These are phyloP conservation scores for Tachina lurida DNA, from an alignment of 2,888 invertebrate genomes.

Conservation along the genomic window DNA sequence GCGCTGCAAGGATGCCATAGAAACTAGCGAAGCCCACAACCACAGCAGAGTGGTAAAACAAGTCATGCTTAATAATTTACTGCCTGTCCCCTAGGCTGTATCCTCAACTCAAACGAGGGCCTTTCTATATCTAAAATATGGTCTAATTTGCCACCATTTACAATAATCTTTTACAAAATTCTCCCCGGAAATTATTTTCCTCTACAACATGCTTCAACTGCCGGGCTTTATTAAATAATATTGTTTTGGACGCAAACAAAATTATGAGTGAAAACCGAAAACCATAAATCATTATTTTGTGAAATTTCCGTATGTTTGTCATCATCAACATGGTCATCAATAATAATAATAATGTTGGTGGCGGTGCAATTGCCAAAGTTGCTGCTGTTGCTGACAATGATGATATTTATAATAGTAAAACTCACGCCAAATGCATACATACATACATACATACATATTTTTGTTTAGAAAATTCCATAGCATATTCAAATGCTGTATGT, in stretches of 20 bases:
- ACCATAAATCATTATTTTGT: conserved; percentile 71
- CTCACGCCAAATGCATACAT: conserved; percentile 7
- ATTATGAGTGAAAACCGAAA: conserved; percentile 27
- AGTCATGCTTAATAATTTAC: too few relatives aligned
- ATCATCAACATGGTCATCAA: conserved; percentile 65
- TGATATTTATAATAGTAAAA: conserved; percentile 53
- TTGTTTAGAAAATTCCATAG: conserved; percentile 33
- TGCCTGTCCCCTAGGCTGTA: too few relatives aligned
- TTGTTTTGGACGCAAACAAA: background rate
- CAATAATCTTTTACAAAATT: too few relatives aligned
- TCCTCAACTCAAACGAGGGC: too few relatives aligned
- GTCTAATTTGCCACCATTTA: too few relatives aligned
- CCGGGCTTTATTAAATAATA: conserved; percentile 6
- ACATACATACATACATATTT: conserved; percentile 5
- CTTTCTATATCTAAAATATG: too few relatives aligned
- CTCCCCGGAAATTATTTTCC: background rate
- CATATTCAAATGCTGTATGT: conserved; percentile 19
- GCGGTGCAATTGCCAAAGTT: conserved; percentile 29
- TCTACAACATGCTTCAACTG: background rate
- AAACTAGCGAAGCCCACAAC: too few relatives aligned
- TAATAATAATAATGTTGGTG: conserved; percentile 64
- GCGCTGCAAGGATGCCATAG: too few relatives aligned
- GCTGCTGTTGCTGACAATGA: conserved; percentile 34
- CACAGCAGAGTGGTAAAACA: too few relatives aligned
- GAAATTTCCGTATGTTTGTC: conserved; percentile 70